phyloP scores from a whole-genome alignment of 2,888 invertebrate species.

The Amphimallon solstitiale region DNA sequence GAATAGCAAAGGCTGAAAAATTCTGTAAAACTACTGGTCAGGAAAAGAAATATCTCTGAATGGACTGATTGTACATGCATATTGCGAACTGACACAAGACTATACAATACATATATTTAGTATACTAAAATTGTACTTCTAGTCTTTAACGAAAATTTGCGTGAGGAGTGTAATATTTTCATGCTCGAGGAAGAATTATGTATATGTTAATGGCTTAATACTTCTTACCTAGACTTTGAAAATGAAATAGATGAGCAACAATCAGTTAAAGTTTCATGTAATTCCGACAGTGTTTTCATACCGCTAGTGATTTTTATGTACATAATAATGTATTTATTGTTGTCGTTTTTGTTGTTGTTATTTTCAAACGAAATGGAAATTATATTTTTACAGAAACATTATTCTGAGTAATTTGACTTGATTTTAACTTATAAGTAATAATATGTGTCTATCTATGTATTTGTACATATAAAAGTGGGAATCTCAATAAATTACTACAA shows the following conservation, averaged over 20 bases:
- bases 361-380: not conserved
- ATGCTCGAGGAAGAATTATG: not conserved
- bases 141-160: slow-evolving; percentile 14
- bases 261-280: not conserved
- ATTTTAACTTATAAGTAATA: slow-evolving; percentile 1
- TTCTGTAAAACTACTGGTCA: not conserved
- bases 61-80: slow-evolving; percentile 14
- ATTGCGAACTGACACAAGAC: slow-evolving; percentile 13
- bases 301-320: slow-evolving; percentile 12
- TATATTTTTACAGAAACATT: slow-evolving; percentile 25
- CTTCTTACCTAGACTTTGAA: slow-evolving; percentile 17
- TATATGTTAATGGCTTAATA: not conserved
- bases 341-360: slow-evolving; percentile 16
- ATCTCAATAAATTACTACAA: slow-evolving; percentile 28
- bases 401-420: not conserved
- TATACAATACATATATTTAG: not conserved
- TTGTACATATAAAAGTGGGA: slow-evolving; percentile 18
- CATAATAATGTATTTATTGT: slow-evolving; percentile 22
- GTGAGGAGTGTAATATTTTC: too few species aligned
- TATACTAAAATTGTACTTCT: slow-evolving; percentile 12
- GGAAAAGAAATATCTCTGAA: slow-evolving; percentile 15
- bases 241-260: not conserved
- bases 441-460: slow-evolving; percentile 7
- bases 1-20: too few species aligned
- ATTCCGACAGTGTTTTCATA: slow-evolving; percentile 17